Evolutionary conservation across 2,888 invertebrate species (phyloP).

Genomic region (Trachelus iudaicus): DNA sequence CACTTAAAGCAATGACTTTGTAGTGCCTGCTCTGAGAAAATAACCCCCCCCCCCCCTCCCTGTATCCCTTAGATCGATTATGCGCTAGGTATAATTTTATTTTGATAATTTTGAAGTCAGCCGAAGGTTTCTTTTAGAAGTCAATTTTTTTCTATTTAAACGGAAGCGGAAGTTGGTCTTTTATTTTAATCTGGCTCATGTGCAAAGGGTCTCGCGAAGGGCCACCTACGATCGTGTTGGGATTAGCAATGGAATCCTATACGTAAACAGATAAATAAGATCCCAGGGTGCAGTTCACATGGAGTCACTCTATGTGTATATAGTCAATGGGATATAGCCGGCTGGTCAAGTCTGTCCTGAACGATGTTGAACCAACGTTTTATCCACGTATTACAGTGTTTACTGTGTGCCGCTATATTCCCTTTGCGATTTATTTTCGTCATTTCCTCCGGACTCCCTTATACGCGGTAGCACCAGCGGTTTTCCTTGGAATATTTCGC

Average conservation of each 20-base stretch:
- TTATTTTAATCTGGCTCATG: background rate
- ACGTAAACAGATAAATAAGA: slow-evolving; percentile 20
- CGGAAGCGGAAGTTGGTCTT: background rate
- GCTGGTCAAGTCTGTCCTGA: background rate
- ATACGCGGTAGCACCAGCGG: background rate
- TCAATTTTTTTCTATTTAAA: background rate
- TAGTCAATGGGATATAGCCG: background rate
- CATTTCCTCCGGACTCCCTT: background rate
- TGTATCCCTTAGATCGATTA: too few species aligned
- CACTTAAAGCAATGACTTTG: background rate
- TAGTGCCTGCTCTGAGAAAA: background rate
- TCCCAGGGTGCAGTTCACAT: slow-evolving; percentile 2
- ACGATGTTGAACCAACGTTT: background rate
- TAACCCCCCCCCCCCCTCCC: background rate
- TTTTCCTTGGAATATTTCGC: slow-evolving; percentile 32
- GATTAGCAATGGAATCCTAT: slow-evolving; percentile 19
- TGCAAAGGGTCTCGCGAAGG: background rate
- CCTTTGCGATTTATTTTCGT: background rate
- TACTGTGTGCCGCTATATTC: background rate
- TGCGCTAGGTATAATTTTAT: too few species aligned
- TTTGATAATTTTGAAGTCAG: too few species aligned
- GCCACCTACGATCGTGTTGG: slow-evolving; percentile 17
- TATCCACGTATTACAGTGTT: background rate
- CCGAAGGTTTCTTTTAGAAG: background rate
- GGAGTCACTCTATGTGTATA: background rate